phyloP scores from a whole-genome alignment of 2,113 vertebrate genomes.

The Microtus oregoni region DNA sequence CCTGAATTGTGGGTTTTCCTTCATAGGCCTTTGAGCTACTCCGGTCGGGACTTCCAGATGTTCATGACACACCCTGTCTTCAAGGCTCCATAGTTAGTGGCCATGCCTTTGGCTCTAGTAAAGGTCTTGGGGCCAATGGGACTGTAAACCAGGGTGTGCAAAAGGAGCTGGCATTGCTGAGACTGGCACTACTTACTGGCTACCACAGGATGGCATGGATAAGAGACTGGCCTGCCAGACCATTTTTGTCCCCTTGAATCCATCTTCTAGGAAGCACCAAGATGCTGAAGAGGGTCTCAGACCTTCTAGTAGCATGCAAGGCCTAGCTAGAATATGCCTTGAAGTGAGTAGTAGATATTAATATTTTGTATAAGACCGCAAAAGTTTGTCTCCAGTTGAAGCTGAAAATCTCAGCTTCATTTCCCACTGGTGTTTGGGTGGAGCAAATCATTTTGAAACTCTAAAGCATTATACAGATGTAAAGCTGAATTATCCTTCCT shows the following conservation, averaged over 20 bases:
- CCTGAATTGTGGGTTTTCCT: conserved; percentile 43
- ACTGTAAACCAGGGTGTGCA: conserved; percentile 62
- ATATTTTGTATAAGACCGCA: conserved; percentile 11
- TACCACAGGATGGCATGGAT: background rate
- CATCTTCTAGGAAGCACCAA: conserved; percentile 62
- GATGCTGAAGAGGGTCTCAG: conserved; percentile 47
- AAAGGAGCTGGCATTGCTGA: conserved; percentile 47
- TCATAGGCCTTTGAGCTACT: conserved; percentile 51
- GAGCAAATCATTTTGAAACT: conserved; percentile 73
- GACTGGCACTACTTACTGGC: conserved; percentile 53
- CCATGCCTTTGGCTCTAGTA: conserved; percentile 58
- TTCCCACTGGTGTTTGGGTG: conserved; percentile 70
- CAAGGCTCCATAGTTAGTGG: conserved; percentile 36
- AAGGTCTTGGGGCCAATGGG: conserved; percentile 65
- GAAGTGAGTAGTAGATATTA: conserved; percentile 11
- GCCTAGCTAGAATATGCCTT: background rate
- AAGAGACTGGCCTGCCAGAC: conserved; percentile 55
- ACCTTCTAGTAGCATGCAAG: conserved; percentile 30
- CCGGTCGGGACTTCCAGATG: conserved; percentile 63
- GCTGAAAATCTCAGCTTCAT: conserved; percentile 63
- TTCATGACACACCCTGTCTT: conserved; percentile 61
- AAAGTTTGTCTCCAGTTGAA: conserved; percentile 55
- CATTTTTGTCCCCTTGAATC: conserved; percentile 60
- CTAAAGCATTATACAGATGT: conserved; percentile 80
- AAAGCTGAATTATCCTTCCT: conserved; percentile 72